phyloP scores from a whole-genome alignment of 2,797 vertebrate species.

The Pachyuromys duprasi region DNA sequence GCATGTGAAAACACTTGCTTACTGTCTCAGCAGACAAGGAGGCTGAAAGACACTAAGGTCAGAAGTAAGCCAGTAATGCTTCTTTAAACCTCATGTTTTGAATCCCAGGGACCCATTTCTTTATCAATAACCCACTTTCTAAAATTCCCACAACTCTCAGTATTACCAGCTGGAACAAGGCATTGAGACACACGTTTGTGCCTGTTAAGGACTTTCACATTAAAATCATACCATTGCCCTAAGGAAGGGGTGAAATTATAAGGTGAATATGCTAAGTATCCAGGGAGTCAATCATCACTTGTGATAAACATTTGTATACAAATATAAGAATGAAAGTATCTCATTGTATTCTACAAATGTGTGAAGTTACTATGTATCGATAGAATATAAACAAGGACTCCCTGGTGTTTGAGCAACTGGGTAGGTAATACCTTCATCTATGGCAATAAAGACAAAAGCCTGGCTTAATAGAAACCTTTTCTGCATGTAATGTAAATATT shows the following conservation, averaged over 20 bases:
- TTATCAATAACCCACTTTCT: background rate
- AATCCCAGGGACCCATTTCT: background rate
- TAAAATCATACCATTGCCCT: background rate
- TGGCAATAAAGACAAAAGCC: background rate
- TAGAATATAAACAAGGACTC: background rate
- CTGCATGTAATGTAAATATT: background rate
- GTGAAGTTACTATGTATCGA: background rate
- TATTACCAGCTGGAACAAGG: background rate
- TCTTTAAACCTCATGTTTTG: background rate
- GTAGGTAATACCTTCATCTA: background rate
- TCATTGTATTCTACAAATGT: background rate
- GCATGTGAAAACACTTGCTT: background rate
- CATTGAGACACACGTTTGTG: background rate
- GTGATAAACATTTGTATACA: background rate
- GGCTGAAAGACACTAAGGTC: background rate
- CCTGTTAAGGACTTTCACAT: background rate
- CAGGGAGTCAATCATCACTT: background rate
- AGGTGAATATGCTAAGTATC: background rate
- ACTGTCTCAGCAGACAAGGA: background rate
- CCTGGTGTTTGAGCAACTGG: background rate
- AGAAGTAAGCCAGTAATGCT: fast-evolving
- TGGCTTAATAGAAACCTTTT: background rate
- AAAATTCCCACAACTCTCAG: background rate
- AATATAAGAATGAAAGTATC: background rate
- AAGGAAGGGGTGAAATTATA: background rate